Percentiles rank a stretch among this genome's conserved stretches.
Conservation (phyloP, 2,888 invertebrate genomes). For the Hydrotaea diabolus region DNA sequence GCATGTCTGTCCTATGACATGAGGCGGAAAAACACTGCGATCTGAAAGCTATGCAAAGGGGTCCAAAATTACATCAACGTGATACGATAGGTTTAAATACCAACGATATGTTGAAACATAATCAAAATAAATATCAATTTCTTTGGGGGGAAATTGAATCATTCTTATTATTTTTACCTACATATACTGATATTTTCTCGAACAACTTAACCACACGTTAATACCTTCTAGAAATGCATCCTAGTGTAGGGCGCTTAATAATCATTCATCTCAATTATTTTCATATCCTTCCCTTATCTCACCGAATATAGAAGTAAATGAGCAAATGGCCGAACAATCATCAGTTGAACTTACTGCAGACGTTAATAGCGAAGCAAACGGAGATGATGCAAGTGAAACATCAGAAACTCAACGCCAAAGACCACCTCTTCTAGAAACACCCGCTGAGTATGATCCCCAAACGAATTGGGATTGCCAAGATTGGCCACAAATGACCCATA, state of each 20-base stretch:
- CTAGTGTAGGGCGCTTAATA: conserved; percentile 48
- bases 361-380: conserved; percentile 48
- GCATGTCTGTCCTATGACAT: too few species aligned
- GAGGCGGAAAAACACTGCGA: too few species aligned
- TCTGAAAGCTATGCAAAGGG: too few species aligned
- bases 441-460: conserved; percentile 72
- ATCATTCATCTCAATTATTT: conserved; percentile 49
- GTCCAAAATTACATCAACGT: too few species aligned
- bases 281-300: conserved; percentile 42
- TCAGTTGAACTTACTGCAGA: conserved; percentile 68
- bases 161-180: background rate
- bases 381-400: conserved; percentile 45
- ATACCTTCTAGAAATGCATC: conserved; percentile 28
- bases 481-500: conserved; percentile 73
- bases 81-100: too few species aligned
- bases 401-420: conserved; percentile 55
- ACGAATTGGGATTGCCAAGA: conserved; percentile 73
- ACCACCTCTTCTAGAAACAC: conserved; percentile 76
- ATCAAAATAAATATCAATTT: too few species aligned
- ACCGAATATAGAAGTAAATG: conserved; percentile 57
- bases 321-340: conserved; percentile 65
- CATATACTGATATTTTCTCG: background rate
- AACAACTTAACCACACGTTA: conserved; percentile 62
- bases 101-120: too few species aligned
- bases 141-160: too few species aligned